Conservation (phyloP, 1,140 invertebrate genomes). For the Panagrolaimus sp. region DNA sequence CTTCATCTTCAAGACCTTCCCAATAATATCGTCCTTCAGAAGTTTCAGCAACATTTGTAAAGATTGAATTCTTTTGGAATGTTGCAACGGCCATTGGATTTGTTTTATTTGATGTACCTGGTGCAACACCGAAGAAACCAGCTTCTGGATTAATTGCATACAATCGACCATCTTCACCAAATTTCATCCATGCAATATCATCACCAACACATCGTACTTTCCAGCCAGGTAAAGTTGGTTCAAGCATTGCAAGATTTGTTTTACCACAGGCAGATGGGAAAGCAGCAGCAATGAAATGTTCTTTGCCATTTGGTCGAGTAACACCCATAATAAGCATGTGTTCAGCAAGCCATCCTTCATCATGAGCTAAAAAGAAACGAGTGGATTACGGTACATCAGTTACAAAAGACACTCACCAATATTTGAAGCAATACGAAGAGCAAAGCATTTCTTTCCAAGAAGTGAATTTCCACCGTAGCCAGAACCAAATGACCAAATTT, state of each 20-base stretch:
- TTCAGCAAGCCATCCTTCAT: slow-evolving; percentile 88
- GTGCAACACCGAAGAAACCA: slow-evolving; percentile 98
- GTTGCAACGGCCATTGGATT: slow-evolving; percentile 96
- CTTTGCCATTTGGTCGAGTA: slow-evolving; percentile 71
- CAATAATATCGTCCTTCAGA: slow-evolving; percentile 79
- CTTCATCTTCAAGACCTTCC: slow-evolving; percentile 89
- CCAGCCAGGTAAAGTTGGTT: slow-evolving; percentile 82
- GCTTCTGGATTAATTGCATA: slow-evolving; percentile 97
- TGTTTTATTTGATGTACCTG: slow-evolving; percentile 78
- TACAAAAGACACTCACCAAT: slow-evolving; percentile 61
- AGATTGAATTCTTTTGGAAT: slow-evolving; percentile 85
- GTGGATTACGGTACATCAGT: too few relatives aligned
- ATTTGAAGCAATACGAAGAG: slow-evolving; percentile 87
- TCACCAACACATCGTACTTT: slow-evolving; percentile 67
- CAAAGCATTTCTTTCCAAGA: slow-evolving; percentile 98
- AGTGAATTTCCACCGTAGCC: slow-evolving; percentile 84
- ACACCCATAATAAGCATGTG: slow-evolving; percentile 75
- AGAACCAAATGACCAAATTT: slow-evolving; percentile 81
- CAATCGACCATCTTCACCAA: slow-evolving; percentile 79
- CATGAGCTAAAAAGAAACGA: slow-evolving; percentile 66
- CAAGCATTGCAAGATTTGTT: slow-evolving; percentile 97
- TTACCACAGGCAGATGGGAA: slow-evolving; percentile 98
- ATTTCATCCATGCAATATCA: slow-evolving; percentile 75
- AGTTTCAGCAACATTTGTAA: slow-evolving; percentile 94
- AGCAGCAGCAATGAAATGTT: slow-evolving; percentile 83